Conservation (phyloP, 2,888 invertebrate genomes). For the Falcaria lacertinaria region DNA sequence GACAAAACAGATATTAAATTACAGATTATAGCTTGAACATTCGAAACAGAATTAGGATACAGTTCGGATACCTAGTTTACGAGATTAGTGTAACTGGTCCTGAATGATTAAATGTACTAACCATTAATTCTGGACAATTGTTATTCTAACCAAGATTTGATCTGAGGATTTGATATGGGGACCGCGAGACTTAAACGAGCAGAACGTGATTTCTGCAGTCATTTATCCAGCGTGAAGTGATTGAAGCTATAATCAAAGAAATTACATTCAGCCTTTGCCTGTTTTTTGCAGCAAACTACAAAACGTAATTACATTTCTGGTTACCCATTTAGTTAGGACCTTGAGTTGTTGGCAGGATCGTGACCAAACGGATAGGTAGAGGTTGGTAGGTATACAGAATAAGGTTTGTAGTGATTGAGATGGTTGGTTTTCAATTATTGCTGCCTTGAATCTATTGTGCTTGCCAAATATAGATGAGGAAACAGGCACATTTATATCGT, state of each 20-base stretch:
- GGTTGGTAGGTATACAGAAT: too few relatives aligned
- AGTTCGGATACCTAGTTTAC: neutral
- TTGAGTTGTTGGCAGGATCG: conserved; percentile 44
- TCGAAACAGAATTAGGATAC: neutral
- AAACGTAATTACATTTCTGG: conserved; percentile 47
- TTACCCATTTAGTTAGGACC: conserved; percentile 47
- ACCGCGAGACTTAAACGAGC: neutral
- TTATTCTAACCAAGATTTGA: neutral
- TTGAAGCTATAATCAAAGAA: conserved; percentile 21
- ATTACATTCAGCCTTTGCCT: conserved; percentile 27
- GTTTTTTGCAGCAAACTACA: conserved; percentile 29
- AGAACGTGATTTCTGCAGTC: conserved; percentile 1
- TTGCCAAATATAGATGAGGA: conserved; percentile 26
- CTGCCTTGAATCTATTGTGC: conserved; percentile 34
- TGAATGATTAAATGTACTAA: neutral
- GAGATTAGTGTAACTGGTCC: neutral
- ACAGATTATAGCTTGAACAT: neutral
- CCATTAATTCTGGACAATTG: neutral
- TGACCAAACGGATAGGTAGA: conserved; percentile 46
- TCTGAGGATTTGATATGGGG: too few relatives aligned
- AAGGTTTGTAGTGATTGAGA: conserved; percentile 37
- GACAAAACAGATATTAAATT: neutral
- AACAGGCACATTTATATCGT: conserved; percentile 1
- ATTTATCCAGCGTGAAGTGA: conserved; percentile 2
- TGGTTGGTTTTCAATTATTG: conserved; percentile 51